phyloP scores from a whole-genome alignment of 2,888 invertebrate species.

The Rhimphoctona megacephalus region DNA sequence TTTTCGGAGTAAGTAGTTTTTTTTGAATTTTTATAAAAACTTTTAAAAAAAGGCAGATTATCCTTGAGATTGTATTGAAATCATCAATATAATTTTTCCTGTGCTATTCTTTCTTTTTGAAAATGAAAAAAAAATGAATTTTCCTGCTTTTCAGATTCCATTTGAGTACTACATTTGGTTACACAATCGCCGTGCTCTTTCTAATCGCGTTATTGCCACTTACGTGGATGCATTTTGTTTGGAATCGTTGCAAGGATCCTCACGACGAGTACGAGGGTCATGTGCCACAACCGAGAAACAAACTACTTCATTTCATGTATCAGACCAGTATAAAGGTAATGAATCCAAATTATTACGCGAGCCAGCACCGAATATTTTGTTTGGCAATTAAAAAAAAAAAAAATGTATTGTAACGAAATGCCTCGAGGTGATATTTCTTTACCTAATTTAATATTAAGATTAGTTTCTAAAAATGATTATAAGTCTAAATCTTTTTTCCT shows the following conservation, averaged over 20 bases:
- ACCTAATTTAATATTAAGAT: too few relatives aligned
- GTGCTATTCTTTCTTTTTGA: background rate
- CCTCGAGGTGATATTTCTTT: too few relatives aligned
- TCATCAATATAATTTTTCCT: too few relatives aligned
- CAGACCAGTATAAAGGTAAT: constrained; percentile 84
- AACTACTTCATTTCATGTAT: constrained; percentile 87
- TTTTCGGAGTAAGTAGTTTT: constrained; percentile 85
- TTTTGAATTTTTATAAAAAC: too few relatives aligned
- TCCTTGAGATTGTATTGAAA: too few relatives aligned
- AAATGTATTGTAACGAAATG: too few relatives aligned
- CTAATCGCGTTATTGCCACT: constrained; percentile 88
- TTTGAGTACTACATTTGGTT: constrained; percentile 85
- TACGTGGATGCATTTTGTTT: constrained; percentile 92
- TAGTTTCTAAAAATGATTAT: too few relatives aligned
- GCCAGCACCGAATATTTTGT: background rate
- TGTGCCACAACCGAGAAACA: constrained; percentile 87
- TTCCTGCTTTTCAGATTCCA: constrained; percentile 80
- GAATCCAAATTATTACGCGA: background rate
- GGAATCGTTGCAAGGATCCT: constrained; percentile 86
- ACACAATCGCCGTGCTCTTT: constrained; percentile 85
- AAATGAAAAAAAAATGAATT: background rate
- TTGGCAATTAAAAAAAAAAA: background rate
- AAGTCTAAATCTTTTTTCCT: too few relatives aligned
- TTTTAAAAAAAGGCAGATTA: too few relatives aligned
- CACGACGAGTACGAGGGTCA: constrained; percentile 85